phyloP scores from a whole-genome alignment of 2,797 vertebrate species.

The Hydrocynus forskahlii region DNA sequence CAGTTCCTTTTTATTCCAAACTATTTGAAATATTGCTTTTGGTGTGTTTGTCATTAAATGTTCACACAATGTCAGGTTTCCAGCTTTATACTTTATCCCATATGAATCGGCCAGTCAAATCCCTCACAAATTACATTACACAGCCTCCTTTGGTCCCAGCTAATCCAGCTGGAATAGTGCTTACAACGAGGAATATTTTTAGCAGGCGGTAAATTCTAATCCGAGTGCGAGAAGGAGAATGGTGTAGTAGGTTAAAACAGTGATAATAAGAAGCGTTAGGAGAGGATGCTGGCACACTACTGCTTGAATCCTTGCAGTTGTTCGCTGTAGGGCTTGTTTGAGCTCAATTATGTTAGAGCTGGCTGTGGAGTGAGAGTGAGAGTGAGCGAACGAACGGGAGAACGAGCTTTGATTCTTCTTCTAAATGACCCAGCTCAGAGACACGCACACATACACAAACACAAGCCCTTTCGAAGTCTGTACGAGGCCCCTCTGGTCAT shows the following conservation, averaged over 20 bases:
- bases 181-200: background rate
- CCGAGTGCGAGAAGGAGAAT: background rate
- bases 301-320: background rate
- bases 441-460: background rate
- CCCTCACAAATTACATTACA: background rate
- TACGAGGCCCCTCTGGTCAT: constrained; percentile 45
- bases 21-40: too few species aligned
- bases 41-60: too few species aligned
- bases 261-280: background rate
- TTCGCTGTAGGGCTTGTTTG: constrained; percentile 36
- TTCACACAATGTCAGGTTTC: too few species aligned
- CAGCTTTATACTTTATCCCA: too few species aligned
- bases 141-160: background rate
- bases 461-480: constrained; percentile 19
- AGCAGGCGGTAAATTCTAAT: background rate
- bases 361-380: background rate
- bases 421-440: background rate
- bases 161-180: background rate
- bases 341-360: constrained; percentile 55
- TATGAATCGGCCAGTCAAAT: too few species aligned
- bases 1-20: too few species aligned
- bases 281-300: background rate
- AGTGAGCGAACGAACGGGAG: background rate
- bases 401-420: background rate
- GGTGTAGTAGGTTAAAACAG: background rate